phyloP scores from a whole-genome alignment of 2,797 vertebrate genomes.

The Epinephelus coioides region DNA sequence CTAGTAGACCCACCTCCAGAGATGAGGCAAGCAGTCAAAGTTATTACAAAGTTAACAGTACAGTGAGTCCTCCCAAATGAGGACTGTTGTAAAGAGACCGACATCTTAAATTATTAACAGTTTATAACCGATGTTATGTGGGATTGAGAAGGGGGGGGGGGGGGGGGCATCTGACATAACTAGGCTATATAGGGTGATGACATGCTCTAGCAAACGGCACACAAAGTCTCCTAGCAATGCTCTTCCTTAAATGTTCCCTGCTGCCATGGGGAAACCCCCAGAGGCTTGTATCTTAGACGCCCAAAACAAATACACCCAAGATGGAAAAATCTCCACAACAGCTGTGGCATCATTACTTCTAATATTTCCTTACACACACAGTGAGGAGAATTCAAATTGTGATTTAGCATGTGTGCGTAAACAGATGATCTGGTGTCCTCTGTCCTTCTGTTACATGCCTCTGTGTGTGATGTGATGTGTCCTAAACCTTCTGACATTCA shows the following conservation, averaged over 20 bases:
- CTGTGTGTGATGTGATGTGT: conserved; percentile 33
- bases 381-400: no score
- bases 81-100: background rate
- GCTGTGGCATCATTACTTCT: background rate
- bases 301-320: background rate
- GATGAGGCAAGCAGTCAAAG: no score
- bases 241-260: background rate
- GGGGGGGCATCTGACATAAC: background rate
- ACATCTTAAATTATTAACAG: background rate
- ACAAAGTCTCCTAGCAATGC: background rate
- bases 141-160: background rate
- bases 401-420: background rate
- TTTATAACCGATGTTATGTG: background rate
- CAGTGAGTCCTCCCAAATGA: background rate
- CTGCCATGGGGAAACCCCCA: conserved; percentile 10
- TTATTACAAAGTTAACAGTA: background rate
- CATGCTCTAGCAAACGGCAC: background rate
- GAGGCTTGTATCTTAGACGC: background rate
- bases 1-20: no score
- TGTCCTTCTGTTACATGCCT: conserved; percentile 17
- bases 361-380: no score
- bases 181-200: background rate
- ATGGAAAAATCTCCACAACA: no score
- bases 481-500: conserved; percentile 64
- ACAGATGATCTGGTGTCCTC: conserved; percentile 40